Conservation (phyloP, 2,797 vertebrate species). For the Sebastes matsubarae region DNA sequence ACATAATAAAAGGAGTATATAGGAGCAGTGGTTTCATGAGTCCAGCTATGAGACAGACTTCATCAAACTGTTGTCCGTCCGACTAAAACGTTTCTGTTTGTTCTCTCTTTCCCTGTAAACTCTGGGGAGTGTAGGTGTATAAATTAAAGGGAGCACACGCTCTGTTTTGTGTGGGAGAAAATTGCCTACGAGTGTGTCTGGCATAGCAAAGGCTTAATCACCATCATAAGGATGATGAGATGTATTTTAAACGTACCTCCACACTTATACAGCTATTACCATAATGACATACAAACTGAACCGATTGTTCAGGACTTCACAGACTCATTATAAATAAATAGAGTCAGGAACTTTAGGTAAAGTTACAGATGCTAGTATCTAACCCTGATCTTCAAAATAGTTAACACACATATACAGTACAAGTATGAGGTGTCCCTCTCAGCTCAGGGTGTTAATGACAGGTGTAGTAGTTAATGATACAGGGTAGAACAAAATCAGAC, state of each 20-base stretch:
- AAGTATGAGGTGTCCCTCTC: neutral
- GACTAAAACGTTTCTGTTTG: neutral
- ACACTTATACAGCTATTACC: constrained; percentile 18
- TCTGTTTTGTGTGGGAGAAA: constrained; percentile 40
- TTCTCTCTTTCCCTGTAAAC: neutral
- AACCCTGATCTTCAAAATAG: neutral
- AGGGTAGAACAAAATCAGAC: neutral
- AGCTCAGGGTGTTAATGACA: neutral
- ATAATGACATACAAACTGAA: constrained; percentile 19
- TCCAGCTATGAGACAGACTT: neutral
- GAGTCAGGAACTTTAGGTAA: neutral
- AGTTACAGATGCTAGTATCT: neutral
- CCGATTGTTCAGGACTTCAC: neutral
- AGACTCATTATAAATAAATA: neutral
- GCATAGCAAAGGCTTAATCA: constrained; percentile 37
- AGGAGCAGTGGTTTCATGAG: neutral
- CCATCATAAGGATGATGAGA: neutral
- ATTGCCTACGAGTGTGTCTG: constrained; percentile 14
- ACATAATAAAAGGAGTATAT: no score
- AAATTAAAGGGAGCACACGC: constrained; percentile 19
- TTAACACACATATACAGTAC: neutral
- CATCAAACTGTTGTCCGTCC: neutral
- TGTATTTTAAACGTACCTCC: constrained; percentile 32
- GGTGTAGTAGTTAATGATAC: neutral
- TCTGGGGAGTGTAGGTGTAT: constrained; percentile 25